These are phyloP conservation scores for Falco peregrinus DNA, from an alignment of 2,797 vertebrate genomes.

Conservation along the genomic window DNA sequence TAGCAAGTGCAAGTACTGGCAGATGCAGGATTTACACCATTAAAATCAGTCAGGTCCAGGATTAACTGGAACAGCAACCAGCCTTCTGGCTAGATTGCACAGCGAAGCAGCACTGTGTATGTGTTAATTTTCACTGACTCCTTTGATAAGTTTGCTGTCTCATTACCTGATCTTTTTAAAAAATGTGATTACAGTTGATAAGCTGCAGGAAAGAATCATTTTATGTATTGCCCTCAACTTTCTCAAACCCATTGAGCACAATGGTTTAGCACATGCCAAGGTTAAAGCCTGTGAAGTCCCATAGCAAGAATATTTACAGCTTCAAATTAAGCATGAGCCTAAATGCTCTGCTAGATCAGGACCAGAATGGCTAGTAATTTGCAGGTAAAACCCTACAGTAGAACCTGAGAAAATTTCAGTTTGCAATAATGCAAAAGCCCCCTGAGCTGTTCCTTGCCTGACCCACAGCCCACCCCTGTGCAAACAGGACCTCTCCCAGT, in stretches of 20 bases:
- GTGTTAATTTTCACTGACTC: neutral
- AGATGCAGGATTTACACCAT: neutral
- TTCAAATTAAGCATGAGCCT: neutral
- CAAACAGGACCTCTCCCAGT: neutral
- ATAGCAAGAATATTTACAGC: neutral
- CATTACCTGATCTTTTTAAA: neutral
- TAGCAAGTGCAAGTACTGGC: neutral
- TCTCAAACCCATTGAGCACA: neutral
- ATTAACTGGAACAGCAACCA: neutral
- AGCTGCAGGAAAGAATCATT: neutral
- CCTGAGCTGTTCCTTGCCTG: neutral
- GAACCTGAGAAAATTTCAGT: neutral
- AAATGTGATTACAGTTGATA: neutral
- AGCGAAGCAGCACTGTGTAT: fast-evolving
- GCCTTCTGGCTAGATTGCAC: neutral
- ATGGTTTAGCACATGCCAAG: neutral
- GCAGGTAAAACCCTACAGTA: neutral
- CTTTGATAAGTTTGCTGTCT: neutral
- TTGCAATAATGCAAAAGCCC: neutral
- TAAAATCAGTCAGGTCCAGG: neutral
- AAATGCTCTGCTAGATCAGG: neutral
- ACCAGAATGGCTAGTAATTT: neutral
- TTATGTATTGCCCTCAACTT: neutral
- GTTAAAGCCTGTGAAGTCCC: neutral
- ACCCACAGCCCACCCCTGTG: neutral